Evolutionary conservation across 2,797 vertebrate genomes (phyloP).

Genomic region (Dermochelys coriacea): DNA sequence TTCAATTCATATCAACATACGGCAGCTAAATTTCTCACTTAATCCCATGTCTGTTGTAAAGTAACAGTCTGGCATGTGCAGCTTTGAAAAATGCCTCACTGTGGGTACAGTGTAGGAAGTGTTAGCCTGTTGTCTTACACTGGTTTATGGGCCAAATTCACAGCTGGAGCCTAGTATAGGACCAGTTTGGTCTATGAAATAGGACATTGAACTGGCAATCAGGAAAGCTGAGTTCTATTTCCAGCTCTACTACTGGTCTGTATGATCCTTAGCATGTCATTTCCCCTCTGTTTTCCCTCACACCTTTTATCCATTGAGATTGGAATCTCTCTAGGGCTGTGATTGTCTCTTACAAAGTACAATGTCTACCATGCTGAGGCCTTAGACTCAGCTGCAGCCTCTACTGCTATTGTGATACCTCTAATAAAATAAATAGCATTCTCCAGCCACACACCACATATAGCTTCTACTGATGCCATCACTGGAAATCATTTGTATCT

Average conservation of each 20-base stretch:
- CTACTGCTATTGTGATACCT: background rate
- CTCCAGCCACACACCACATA: background rate
- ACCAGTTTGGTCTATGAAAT: background rate
- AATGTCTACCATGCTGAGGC: accelerated
- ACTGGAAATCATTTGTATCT: background rate
- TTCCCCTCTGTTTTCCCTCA: background rate
- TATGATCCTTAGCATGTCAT: background rate
- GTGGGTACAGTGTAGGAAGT: accelerated
- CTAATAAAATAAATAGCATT: background rate
- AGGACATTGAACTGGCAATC: background rate
- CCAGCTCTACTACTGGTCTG: background rate
- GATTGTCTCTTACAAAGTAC: background rate
- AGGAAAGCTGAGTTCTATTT: background rate
- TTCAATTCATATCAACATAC: background rate
- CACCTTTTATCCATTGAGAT: background rate
- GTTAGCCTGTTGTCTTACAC: background rate
- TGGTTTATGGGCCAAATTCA: background rate
- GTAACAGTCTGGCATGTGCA: background rate
- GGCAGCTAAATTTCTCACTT: background rate
- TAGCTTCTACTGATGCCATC: background rate
- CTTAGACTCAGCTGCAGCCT: accelerated
- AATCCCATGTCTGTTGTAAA: background rate
- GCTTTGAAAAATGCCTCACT: background rate
- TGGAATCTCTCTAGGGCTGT: background rate
- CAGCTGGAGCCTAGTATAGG: background rate